A percentile compares a stretch with the other conserved stretches of the same genome.
These are phyloP conservation scores for Cyclina sinensis DNA, from an alignment of 1,140 invertebrate genomes.

Conservation along the genomic window DNA sequence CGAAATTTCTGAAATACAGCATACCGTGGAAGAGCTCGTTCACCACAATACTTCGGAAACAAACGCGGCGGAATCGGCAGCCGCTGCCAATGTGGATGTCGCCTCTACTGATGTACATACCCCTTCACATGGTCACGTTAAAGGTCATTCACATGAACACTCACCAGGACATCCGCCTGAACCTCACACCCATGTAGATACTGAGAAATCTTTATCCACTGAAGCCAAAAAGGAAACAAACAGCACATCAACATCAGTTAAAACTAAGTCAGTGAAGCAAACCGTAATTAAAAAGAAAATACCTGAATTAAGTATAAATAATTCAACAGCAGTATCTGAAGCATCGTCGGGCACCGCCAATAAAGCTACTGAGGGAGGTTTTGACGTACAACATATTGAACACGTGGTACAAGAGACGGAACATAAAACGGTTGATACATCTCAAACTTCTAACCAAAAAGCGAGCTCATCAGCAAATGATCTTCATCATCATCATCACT, in stretches of 20 bases:
- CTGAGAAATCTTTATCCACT: not conserved
- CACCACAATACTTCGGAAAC: conserved; percentile 34
- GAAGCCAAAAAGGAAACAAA: not conserved
- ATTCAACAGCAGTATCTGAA: not conserved
- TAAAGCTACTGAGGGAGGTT: not conserved
- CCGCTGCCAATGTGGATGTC: not conserved
- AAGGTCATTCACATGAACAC: not conserved
- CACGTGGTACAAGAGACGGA: conserved; percentile 13
- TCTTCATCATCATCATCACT: not conserved
- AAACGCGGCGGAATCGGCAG: not conserved
- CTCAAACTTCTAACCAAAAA: not conserved
- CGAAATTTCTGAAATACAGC: conserved; percentile 12
- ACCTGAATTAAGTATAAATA: not conserved
- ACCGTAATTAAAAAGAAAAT: conserved; percentile 20
- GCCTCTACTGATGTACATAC: not conserved
- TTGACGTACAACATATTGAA: conserved; percentile 10
- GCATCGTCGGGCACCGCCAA: not conserved
- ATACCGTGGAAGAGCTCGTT: conserved; percentile 25
- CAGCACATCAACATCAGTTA: conserved; percentile 33
- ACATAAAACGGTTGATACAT: not conserved
- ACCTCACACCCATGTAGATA: not conserved
- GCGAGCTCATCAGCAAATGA: not conserved
- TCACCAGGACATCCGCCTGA: not conserved
- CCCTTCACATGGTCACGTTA: not conserved
- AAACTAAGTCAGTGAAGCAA: conserved; percentile 11